Evolutionary conservation across 2,113 vertebrate species (phyloP), one percentile per base, ranked within the genome.

Genomic region (Apodemus sylvaticus): DNA sequence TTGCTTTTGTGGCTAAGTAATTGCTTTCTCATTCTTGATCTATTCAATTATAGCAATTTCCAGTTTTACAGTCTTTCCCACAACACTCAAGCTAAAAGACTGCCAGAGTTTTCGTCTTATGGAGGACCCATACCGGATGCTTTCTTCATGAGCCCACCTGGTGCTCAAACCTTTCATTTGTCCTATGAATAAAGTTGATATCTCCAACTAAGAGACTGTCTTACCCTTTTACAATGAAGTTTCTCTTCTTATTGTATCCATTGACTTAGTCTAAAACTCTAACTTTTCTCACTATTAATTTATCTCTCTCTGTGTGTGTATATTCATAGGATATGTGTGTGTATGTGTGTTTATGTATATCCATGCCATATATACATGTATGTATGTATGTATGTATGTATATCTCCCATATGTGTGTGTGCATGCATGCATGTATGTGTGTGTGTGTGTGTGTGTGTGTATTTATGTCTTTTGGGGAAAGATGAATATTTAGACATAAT

Each of bases 1-100:
- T 94, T 58, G 42, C 81, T 29, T 97, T 64, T 93, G 60, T 95
- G 45, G 48, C 66, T 95, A 60, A 77, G 62, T 93, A 92, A 93
- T 78, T 85, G 51, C 60, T 85, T 96, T 95, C 81, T 91, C 20
- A 68, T 86, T 86, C 34, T 13, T 5, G 42, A 12, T 86, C 51
- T 79, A 94, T 89, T 82, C 94, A 97, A 68, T 81, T 55, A 92
- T 48, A 89, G 64, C 20, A 77, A 48, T 89, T 91, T 94, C 53
- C 8, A 94, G 34, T 86, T 95, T 94, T 94, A 64, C 29, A 82
- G 0, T 42, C 17, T 93, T 87, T 86, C 1, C 9, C 71, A 55
- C 13, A 70, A 34, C 39, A 8, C 83, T 71, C 70, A 60, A 39
- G 45, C 77, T 86, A 82, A 92, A n/a, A 55, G 68, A 79, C 90